Conservation (phyloP, 2,888 invertebrate species). For the Capitulum mitella region DNA sequence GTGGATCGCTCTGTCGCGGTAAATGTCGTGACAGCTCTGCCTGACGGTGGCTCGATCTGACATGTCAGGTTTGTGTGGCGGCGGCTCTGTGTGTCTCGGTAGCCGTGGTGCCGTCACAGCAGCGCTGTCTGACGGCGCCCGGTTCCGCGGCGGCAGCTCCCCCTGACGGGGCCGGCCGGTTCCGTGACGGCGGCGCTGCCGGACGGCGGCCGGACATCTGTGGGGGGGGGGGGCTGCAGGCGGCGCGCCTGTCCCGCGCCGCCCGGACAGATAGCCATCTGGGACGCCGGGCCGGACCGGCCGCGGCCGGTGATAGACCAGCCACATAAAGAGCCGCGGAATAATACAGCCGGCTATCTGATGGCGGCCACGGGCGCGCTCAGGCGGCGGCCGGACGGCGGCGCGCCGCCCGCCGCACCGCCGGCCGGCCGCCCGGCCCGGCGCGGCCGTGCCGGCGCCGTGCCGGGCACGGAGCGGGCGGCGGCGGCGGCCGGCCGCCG, state of each 20-base stretch:
- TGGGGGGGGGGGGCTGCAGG: background rate
- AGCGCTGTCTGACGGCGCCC: too few species aligned
- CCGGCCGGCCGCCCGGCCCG: too few species aligned
- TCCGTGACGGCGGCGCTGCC: background rate
- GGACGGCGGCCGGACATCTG: background rate
- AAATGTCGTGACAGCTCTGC: too few species aligned
- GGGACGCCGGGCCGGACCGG: background rate
- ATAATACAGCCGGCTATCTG: constrained; percentile 3
- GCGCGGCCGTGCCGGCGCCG: too few species aligned
- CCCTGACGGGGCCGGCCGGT: background rate
- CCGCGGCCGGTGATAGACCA: constrained; percentile 4
- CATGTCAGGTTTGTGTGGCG: background rate
- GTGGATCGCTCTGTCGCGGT: too few species aligned
- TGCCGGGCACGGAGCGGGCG: too few species aligned
- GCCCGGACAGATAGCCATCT: background rate
- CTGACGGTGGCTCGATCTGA: background rate
- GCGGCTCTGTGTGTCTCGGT: too few species aligned
- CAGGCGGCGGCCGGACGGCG: too few species aligned
- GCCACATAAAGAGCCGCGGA: constrained; percentile 11
- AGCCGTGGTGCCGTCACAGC: too few species aligned
- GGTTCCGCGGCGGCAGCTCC: background rate
- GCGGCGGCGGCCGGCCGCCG: background rate
- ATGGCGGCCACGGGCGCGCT: background rate
- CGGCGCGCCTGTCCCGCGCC: background rate
- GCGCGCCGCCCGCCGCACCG: too few species aligned